These are phyloP conservation scores for Thripadectes ignobilis DNA, from an alignment of 2,797 vertebrate genomes.

Conservation along the genomic window DNA sequence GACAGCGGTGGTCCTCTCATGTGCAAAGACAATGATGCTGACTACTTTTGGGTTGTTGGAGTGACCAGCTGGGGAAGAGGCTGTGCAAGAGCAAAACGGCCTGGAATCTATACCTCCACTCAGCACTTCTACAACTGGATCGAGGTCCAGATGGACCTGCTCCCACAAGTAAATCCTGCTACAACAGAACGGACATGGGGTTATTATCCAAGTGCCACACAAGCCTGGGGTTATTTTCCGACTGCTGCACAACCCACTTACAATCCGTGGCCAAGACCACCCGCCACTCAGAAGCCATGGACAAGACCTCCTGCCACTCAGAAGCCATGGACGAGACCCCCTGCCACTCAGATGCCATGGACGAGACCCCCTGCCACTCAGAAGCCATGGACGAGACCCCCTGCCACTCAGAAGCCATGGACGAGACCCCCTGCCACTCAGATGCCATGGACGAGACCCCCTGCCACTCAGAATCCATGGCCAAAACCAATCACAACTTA, in stretches of 20 bases:
- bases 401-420: not conserved
- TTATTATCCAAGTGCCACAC: not conserved
- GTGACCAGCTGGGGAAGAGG: not conserved
- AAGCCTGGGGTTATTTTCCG: not conserved
- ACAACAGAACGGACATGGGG: not conserved
- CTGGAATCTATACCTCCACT: conserved; percentile 6
- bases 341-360: too few relatives aligned
- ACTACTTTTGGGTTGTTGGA: not conserved
- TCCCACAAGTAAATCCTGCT: not conserved
- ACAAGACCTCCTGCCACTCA: not conserved
- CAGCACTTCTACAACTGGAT: not conserved
- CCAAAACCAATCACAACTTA: not conserved
- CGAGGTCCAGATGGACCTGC: not conserved
- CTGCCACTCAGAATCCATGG: rapidly evolving
- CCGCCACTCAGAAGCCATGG: rapidly evolving
- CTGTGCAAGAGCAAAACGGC: not conserved
- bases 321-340: not conserved
- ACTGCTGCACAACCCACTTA: not conserved
- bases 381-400: not conserved
- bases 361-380: not conserved
- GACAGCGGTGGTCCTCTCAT: not conserved
- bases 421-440: rapidly evolving
- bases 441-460: not conserved
- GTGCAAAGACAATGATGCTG: not conserved
- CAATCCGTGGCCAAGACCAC: rapidly evolving